Evolutionary conservation across 2,888 invertebrate genomes (phyloP), one percentile per base, ranked within the genome.

Genomic region (Parnassius mnemosyne): DNA sequence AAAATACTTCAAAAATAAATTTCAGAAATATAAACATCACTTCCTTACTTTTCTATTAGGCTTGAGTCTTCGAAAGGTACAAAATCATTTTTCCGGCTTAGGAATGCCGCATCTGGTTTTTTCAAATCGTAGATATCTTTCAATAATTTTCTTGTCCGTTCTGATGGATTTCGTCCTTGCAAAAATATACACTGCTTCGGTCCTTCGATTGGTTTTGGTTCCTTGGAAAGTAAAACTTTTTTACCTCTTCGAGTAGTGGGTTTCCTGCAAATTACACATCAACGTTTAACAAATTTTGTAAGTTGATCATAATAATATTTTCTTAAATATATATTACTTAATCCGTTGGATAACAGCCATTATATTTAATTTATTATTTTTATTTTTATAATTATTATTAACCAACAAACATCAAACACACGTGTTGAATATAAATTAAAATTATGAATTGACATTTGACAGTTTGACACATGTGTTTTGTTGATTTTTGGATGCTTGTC

Each of bases 1-100:
- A 25, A 25, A 25, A 3, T 25, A 25, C 25, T 25, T 25, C 25
- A 43, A 43, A 12, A 12, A 47, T 12, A 47, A 47, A 16, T 13
- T 16, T 16, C 16, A 16, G 1, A 16, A 16, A 16, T 16, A 16
- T 1, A 9, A 13, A n/a, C 7, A 47, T 7, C 13, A 16, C 7
- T n/a, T 47, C 16, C 92, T 85, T 85, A 94, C 94, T 93, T 93
- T 85, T 97, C 97, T 68, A 99, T 89, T 3, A 96, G 94, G 0
- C 95, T 94, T 0, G 94, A 92, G 89, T 99, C 96, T 89, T 99
- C 99, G 86, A 99, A 99, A 0, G 99, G 97, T 16, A 97, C 93
- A 66, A 98, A 94, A 68, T 97, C 97, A 91, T 99, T 97, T 80
- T 97, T 97, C 65, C 95, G 93, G 25, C 92, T 93, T 49, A 97